A percentile compares a stretch with the other conserved stretches of the same genome.
Conservation (phyloP, 2,888 invertebrate species). For the Acanthosepion pharaonis region DNA sequence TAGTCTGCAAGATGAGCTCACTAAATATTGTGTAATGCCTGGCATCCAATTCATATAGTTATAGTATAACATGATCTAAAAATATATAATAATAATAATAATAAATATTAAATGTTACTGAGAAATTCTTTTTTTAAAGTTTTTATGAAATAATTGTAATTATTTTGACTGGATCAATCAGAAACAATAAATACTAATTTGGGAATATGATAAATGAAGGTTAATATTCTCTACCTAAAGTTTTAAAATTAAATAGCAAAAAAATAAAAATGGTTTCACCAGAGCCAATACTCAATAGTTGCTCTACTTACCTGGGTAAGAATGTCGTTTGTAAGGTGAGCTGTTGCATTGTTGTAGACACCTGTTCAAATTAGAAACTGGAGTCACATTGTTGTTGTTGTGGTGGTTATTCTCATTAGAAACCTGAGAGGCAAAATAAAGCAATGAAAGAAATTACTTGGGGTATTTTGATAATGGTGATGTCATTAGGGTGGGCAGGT, state of each 20-base stretch:
- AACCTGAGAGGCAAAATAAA: constrained; percentile 35
- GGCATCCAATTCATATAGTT: no score
- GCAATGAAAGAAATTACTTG: not conserved
- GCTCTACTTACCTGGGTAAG: constrained; percentile 42
- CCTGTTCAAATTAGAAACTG: constrained; percentile 38
- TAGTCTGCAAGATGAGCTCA: no score
- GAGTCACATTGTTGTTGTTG: constrained; percentile 25
- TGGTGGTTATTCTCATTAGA: constrained; percentile 13
- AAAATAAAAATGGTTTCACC: not conserved
- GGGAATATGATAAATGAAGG: not conserved
- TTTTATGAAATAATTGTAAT: not conserved
- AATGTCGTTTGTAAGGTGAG: constrained; percentile 44
- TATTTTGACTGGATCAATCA: not conserved
- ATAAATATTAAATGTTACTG: no score
- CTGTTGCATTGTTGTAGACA: constrained; percentile 36
- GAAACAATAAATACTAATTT: not conserved
- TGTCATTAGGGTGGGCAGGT: not conserved
- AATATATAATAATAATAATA: no score
- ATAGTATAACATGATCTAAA: no score
- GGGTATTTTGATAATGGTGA: not conserved
- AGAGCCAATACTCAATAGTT: not conserved
- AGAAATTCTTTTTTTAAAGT: no score
- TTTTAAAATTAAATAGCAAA: not conserved
- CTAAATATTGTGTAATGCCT: no score
- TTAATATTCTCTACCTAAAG: not conserved